Evolutionary conservation across 2,797 vertebrate species (phyloP).

Genomic region (Bucorvus abyssinicus): DNA sequence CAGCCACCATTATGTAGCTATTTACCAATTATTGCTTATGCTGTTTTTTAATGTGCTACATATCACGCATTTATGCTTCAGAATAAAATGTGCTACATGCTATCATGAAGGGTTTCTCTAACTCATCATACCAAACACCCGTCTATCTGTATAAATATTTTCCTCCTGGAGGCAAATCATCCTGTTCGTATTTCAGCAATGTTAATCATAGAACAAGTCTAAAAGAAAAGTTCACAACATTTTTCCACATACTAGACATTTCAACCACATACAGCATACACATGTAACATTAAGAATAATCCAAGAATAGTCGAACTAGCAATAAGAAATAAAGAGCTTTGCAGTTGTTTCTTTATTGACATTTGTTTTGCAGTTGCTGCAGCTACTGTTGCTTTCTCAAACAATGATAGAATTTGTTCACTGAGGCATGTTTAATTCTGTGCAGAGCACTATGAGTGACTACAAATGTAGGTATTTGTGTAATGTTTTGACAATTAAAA

Average conservation of each 20-base stretch:
- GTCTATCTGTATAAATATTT: neutral
- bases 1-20: neutral
- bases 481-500: constrained; percentile 7
- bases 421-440: neutral
- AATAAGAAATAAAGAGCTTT: neutral
- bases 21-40: neutral
- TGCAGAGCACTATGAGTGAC: neutral
- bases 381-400: neutral
- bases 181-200: neutral
- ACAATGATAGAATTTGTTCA: neutral
- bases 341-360: neutral
- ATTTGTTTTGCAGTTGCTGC: neutral
- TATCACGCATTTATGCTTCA: neutral
- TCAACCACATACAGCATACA: neutral
- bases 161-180: neutral
- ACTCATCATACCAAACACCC: neutral
- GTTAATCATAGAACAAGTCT: neutral
- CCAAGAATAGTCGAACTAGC: neutral
- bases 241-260: neutral
- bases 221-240: neutral
- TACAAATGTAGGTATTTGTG: neutral
- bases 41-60: neutral
- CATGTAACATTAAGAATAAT: neutral
- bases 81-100: neutral
- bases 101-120: neutral